These are phyloP conservation scores for Galago senegalensis DNA, from an alignment of 2,797 vertebrate genomes.

Conservation along the genomic window DNA sequence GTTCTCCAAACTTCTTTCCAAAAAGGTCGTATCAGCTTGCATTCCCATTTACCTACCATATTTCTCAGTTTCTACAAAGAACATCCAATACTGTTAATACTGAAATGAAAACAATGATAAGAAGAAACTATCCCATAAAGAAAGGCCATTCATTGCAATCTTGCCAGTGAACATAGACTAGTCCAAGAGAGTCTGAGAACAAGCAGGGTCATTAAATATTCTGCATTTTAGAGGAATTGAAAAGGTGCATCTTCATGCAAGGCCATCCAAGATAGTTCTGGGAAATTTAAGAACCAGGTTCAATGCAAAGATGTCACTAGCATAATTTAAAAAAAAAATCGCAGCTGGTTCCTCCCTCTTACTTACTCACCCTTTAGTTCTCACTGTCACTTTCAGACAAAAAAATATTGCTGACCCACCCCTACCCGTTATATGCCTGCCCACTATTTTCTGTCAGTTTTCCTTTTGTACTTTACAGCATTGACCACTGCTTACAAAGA, in stretches of 20 bases:
- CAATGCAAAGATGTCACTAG: not conserved
- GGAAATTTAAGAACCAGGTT: not conserved
- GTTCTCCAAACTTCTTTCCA: no score
- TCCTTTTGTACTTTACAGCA: not conserved
- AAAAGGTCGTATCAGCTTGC: no score
- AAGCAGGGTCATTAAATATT: no score
- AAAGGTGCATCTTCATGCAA: not conserved
- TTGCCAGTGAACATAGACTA: not conserved
- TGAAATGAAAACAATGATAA: not conserved
- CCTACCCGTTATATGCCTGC: not conserved
- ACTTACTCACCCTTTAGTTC: not conserved
- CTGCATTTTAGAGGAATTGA: not conserved
- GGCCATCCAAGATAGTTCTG: not conserved
- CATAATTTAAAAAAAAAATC: not conserved
- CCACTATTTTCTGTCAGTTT: not conserved
- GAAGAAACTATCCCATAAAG: not conserved
- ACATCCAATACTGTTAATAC: not conserved
- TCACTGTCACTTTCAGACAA: not conserved
- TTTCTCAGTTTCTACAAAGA: not conserved
- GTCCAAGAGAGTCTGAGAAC: not conserved
- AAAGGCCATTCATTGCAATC: not conserved
- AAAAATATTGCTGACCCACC: not conserved
- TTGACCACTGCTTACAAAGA: not conserved
- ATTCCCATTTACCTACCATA: not conserved
- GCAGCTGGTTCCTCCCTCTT: fast-evolving